phyloP scores from a whole-genome alignment of 1,140 invertebrate species.

The Diploscapter pachys region DNA sequence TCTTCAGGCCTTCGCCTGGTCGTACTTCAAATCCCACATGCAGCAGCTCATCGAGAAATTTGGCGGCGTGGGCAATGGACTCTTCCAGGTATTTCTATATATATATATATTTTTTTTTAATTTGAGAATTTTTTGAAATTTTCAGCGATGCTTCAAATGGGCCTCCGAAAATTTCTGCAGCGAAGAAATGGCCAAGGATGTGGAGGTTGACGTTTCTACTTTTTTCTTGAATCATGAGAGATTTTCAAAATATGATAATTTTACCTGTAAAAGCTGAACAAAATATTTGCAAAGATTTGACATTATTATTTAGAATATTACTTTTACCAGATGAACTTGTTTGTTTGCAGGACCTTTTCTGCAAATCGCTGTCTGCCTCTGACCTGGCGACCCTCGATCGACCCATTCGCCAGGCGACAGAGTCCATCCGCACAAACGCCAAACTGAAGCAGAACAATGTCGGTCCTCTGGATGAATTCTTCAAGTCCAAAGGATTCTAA shows the following conservation, averaged over 20 bases:
- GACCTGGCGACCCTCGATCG: slow-evolving; percentile 35
- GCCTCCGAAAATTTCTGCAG: background rate
- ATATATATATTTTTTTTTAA: background rate
- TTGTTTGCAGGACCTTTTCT: background rate
- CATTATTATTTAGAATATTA: too few species aligned
- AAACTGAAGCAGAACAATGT: slow-evolving; percentile 25
- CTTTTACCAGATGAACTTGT: too few species aligned
- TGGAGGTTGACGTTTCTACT: background rate
- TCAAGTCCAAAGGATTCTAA: slow-evolving; percentile 9
- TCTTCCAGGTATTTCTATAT: slow-evolving; percentile 45
- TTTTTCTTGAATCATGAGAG: too few species aligned
- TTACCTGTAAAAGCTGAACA: too few species aligned
- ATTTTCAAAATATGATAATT: too few species aligned
- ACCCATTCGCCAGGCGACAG: slow-evolving; percentile 37
- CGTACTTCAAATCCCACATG: slow-evolving; percentile 84
- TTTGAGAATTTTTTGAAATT: background rate
- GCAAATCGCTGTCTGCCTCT: slow-evolving; percentile 18
- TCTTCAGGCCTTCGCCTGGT: slow-evolving; percentile 75
- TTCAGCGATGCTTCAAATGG: slow-evolving; percentile 13
- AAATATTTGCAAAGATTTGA: too few species aligned
- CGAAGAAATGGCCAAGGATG: slow-evolving; percentile 4
- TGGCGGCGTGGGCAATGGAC: slow-evolving; percentile 41
- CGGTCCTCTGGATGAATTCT: slow-evolving; percentile 18
- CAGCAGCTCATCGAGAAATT: slow-evolving; percentile 64
- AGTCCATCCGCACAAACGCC: slow-evolving; percentile 39